Conservation (phyloP, 2,888 invertebrate species). For the Deroplatys truncata region DNA sequence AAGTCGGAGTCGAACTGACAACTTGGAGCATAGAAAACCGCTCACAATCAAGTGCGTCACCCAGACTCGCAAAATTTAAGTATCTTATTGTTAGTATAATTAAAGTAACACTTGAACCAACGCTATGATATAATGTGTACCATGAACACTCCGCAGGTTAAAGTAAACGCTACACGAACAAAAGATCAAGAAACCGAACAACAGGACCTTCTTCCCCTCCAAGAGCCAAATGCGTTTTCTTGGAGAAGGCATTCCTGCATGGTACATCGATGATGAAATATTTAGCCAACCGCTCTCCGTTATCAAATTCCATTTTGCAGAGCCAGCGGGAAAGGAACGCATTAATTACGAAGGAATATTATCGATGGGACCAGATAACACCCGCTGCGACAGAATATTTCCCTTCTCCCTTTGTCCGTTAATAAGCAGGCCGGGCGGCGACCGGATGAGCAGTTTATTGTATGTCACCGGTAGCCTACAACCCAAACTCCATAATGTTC, state of each 20-base stretch:
- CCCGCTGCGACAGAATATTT: neutral
- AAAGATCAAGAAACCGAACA: too few relatives aligned
- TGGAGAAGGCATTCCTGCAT: neutral
- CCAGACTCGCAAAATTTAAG: too few relatives aligned
- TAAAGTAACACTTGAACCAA: too few relatives aligned
- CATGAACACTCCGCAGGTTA: too few relatives aligned
- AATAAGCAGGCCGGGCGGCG: neutral
- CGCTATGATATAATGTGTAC: too few relatives aligned
- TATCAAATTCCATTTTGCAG: neutral
- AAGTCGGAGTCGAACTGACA: too few relatives aligned
- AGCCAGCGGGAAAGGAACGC: neutral
- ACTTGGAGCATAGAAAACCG: too few relatives aligned
- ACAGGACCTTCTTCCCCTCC: neutral
- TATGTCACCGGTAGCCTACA: neutral
- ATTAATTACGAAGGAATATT: neutral
- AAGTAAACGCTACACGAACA: too few relatives aligned
- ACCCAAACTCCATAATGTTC: neutral
- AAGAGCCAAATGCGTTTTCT: neutral
- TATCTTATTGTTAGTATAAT: too few relatives aligned
- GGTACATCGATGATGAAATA: neutral
- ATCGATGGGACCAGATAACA: neutral
- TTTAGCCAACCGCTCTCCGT: neutral
- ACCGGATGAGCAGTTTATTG: neutral
- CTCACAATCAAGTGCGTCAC: too few relatives aligned
- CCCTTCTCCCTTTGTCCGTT: neutral